phyloP scores from a whole-genome alignment of 2,113 vertebrate species.

The Merops nubicus region DNA sequence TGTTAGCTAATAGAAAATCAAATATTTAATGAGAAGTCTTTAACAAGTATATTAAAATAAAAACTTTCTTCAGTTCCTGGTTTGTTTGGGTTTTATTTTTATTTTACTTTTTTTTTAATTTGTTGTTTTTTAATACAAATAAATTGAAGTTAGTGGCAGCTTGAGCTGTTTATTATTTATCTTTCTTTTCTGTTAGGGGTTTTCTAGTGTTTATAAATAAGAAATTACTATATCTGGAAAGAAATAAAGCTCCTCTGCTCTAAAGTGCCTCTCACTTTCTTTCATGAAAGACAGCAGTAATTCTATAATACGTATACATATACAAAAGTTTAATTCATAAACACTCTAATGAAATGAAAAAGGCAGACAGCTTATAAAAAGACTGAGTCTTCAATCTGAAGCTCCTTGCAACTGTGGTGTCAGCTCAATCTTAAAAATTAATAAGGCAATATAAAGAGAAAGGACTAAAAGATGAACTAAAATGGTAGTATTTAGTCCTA shows the following conservation, averaged over 20 bases:
- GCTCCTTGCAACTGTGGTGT: background rate
- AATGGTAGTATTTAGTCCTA: background rate
- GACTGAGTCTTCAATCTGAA: background rate
- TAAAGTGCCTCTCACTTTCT: background rate
- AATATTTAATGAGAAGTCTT: background rate
- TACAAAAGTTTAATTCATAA: background rate
- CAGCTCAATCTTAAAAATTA: background rate
- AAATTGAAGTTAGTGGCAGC: background rate
- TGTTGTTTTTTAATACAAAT: background rate
- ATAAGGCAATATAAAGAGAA: background rate
- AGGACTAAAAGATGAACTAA: background rate
- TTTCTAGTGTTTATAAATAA: background rate
- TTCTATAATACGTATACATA: background rate
- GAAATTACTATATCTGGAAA: background rate
- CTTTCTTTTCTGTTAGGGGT: background rate
- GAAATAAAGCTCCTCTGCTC: background rate
- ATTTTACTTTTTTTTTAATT: background rate
- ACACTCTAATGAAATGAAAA: background rate
- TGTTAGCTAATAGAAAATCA: background rate
- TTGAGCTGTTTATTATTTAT: background rate
- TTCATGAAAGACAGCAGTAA: background rate
- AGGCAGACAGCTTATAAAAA: background rate
- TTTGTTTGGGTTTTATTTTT: too few relatives aligned
- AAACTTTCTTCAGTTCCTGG: background rate
- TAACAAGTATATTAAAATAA: background rate